Base-by-base conservation (phyloP, 2,113 vertebrate genomes). In the Ceyx margarethae region DNA sequence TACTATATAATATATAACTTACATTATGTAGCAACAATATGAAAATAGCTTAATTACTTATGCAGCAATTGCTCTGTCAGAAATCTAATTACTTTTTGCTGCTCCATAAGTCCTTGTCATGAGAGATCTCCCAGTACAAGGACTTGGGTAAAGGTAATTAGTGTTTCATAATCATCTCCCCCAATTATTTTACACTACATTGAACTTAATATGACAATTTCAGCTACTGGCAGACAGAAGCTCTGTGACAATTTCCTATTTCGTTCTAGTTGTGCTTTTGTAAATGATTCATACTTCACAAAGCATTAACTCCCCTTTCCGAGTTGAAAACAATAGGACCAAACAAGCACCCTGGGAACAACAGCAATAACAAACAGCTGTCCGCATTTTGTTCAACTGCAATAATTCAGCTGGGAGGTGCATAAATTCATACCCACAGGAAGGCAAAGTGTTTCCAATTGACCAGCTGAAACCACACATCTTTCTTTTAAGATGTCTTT, bases 31-130 rank as follows among this genome's bases (percentile, higher is more conserved):
- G 21, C 23, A 79, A 40, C 60, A 56, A 81, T 77, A 82, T 73
- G 17, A 66, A 86, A 90, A 85, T 35, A 75, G 28, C 48, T 81
- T 90, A 84, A 91, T 90, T 90, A 76, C 13, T 92, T 79, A 69
- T 35, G 58, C 56, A 76, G 17, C 58, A 84, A 56, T 62, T 66
- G 18, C 25, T 89, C 48, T 76, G 62, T 58, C 89, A 95, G 43
- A 62, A 84, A 76, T 66, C 58, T 94, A 94, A 92, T 94, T 95
- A 76, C 31, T 73, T 81, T 42, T 79, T 90, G 33, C 48, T 91
- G 40, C 53, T 94, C 40, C n/a, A 4, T 78, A 91, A 89, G 54
- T 73, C 67, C 37, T 84, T 92, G 74, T 95, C 78, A 60, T 13
- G 29, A 13, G 31, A 43, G 26, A 82, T 81, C 28, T 79, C 26